A percentile compares a stretch with the other conserved stretches of the same genome.
These are phyloP conservation scores for Dermolepida albohirtum DNA, from an alignment of 2,888 invertebrate genomes.

Conservation along the genomic window DNA sequence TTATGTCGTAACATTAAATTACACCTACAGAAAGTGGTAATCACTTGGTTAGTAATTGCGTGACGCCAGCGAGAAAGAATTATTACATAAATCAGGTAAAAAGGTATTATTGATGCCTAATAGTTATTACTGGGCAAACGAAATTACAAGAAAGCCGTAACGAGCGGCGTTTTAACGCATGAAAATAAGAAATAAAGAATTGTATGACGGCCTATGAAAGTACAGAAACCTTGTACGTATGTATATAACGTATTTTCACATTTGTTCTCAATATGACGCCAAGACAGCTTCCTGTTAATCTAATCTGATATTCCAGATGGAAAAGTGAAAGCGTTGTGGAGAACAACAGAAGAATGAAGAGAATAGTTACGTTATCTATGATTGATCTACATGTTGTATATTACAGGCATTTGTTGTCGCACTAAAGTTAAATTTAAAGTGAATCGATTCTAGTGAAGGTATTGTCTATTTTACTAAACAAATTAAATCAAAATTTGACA, in stretches of 20 bases:
- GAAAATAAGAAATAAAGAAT: not conserved
- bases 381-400: conserved; percentile 9
- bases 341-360: conserved; percentile 4
- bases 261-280: conserved; percentile 6
- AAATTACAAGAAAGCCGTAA: conserved; percentile 1
- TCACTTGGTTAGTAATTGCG: too few relatives aligned
- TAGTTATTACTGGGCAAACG: not conserved
- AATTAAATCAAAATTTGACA: too few relatives aligned
- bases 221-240: too few relatives aligned
- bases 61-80: too few relatives aligned
- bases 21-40: too few relatives aligned
- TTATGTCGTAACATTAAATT: too few relatives aligned
- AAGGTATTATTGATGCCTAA: too few relatives aligned
- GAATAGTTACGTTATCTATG: conserved; percentile 10
- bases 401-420: not conserved
- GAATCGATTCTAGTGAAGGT: too few relatives aligned
- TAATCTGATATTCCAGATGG: conserved; percentile 14
- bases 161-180: conserved; percentile 1
- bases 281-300: conserved; percentile 13
- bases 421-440: not conserved
- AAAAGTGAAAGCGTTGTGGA: conserved; percentile 18
- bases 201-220: too few relatives aligned
- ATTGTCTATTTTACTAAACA: too few relatives aligned
- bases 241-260: not conserved
- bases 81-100: too few relatives aligned